Evolutionary conservation across 2,888 invertebrate genomes (phyloP).

Genomic region (Nymphalis urticae): DNA sequence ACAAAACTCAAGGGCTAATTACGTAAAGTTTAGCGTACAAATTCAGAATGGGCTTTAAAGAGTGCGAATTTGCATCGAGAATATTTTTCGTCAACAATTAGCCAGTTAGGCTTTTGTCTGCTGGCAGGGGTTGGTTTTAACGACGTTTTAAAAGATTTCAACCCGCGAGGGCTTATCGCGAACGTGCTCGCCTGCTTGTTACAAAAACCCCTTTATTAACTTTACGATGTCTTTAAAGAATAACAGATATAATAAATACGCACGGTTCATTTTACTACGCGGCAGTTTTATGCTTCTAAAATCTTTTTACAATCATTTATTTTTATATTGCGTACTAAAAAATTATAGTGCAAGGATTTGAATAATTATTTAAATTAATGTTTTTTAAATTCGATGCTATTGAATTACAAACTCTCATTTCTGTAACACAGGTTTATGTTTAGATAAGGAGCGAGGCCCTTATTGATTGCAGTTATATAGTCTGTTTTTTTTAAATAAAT

Average conservation of each 20-base stretch:
- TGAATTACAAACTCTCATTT: too few species aligned
- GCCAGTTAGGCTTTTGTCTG: constrained; percentile 75
- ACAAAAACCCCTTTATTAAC: constrained; percentile 80
- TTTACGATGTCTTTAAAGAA: constrained; percentile 77
- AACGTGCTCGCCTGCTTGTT: constrained; percentile 70
- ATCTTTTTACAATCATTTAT: constrained; percentile 62
- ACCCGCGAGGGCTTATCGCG: constrained; percentile 73
- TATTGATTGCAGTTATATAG: too few species aligned
- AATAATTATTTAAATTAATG: background rate
- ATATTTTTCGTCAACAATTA: constrained; percentile 81
- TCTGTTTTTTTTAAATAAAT: too few species aligned
- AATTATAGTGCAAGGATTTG: constrained; percentile 14
- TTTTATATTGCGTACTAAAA: constrained; percentile 28
- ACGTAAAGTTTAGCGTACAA: constrained; percentile 75
- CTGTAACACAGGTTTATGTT: too few species aligned
- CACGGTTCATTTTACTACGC: constrained; percentile 64
- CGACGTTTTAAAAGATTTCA: constrained; percentile 80
- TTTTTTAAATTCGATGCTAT: background rate
- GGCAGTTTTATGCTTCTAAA: constrained; percentile 60
- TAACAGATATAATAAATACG: constrained; percentile 78
- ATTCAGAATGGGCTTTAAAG: constrained; percentile 78
- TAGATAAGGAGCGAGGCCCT: too few species aligned
- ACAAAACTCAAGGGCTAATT: constrained; percentile 57
- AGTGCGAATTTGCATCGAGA: constrained; percentile 79
- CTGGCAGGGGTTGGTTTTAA: constrained; percentile 74